Conservation (phyloP, 2,888 invertebrate genomes). For the Heteropelma amictum region DNA sequence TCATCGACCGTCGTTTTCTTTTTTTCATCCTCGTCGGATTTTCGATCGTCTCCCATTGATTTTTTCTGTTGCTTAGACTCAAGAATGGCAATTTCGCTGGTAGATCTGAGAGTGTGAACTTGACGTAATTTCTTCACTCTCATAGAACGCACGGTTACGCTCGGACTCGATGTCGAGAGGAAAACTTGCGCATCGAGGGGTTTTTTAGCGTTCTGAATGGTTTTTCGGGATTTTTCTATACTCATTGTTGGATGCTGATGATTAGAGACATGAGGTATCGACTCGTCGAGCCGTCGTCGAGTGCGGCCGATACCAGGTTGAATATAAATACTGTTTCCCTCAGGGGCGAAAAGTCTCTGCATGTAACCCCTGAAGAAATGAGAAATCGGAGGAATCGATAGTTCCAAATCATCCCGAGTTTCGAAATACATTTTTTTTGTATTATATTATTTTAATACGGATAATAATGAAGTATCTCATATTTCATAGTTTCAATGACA, state of each 20-base stretch:
- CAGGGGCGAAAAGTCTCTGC: constrained; percentile 62
- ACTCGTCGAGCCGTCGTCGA: constrained; percentile 18
- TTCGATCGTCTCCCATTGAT: constrained; percentile 44
- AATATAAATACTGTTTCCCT: constrained; percentile 60
- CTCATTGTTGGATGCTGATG: constrained; percentile 20
- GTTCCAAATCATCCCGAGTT: too few relatives aligned
- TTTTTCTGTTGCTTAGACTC: neutral
- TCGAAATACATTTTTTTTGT: too few relatives aligned
- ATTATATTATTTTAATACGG: too few relatives aligned
- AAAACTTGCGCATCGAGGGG: neutral
- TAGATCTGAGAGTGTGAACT: constrained; percentile 57
- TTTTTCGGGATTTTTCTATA: too few relatives aligned
- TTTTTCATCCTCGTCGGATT: neutral
- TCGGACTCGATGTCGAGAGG: neutral
- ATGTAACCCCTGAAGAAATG: constrained; percentile 49
- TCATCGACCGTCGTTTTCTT: neutral
- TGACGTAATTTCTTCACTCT: constrained; percentile 60
- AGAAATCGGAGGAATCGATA: neutral
- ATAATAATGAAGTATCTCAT: too few relatives aligned
- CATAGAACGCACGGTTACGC: neutral
- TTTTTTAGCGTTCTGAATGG: neutral
- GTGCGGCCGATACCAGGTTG: constrained; percentile 59
- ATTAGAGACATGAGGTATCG: constrained; percentile 24
- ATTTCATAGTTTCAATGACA: too few relatives aligned
- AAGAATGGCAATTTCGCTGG: constrained; percentile 1